Conservation (phyloP, 2,113 vertebrate genomes). For the Lamprologus ornatipinnis region DNA sequence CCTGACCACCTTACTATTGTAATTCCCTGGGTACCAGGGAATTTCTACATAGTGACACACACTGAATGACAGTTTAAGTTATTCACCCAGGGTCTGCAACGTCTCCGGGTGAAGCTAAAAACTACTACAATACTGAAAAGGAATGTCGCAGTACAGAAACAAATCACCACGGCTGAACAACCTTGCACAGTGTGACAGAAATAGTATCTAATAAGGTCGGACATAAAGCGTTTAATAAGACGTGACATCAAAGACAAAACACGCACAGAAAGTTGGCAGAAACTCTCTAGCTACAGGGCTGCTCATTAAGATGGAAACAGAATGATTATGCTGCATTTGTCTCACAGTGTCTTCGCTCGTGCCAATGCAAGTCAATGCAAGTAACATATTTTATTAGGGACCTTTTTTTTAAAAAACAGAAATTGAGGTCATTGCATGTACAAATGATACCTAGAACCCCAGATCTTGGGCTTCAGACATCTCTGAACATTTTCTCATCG, state of each 20-base stretch:
- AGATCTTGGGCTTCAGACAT: background rate
- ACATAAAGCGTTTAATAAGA: background rate
- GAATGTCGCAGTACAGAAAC: background rate
- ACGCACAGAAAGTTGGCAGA: background rate
- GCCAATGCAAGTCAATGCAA: background rate
- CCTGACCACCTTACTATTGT: background rate
- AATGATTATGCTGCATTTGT: background rate
- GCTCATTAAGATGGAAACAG: background rate
- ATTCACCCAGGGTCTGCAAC: background rate
- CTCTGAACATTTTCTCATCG: accelerated
- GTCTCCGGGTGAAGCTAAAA: background rate
- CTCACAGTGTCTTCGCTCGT: background rate
- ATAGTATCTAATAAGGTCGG: background rate
- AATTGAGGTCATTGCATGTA: background rate
- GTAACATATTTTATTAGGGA: background rate
- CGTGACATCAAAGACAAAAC: background rate
- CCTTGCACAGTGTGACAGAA: background rate
- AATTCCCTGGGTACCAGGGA: background rate
- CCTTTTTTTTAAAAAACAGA: accelerated
- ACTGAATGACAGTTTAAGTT: background rate
- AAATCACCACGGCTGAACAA: background rate
- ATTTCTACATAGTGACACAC: background rate
- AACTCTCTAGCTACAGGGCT: background rate
- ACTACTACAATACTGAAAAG: background rate
- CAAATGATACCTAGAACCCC: background rate